Conservation (phyloP, 1,140 invertebrate genomes). For the Thalassaphorura encarpata region DNA sequence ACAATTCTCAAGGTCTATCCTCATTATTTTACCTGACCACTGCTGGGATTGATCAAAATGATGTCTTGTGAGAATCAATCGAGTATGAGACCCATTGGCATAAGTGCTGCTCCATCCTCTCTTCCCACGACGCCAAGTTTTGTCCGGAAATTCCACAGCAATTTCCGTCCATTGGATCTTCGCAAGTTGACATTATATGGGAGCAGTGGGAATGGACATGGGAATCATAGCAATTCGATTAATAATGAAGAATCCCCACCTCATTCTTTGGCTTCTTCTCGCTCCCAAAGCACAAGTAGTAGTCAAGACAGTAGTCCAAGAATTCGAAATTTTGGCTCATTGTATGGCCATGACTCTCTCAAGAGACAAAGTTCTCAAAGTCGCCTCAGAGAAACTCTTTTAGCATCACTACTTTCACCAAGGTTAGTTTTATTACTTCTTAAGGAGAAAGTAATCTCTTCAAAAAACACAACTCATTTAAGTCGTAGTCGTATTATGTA, state of each 20-base stretch:
- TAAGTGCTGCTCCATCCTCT: conserved; percentile 2
- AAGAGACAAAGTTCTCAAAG: conserved; percentile 31
- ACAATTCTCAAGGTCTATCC: too few relatives aligned
- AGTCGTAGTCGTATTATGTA: too few relatives aligned
- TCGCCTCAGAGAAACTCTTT: conserved; percentile 25
- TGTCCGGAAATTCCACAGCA: conserved; percentile 30
- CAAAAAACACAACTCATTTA: too few relatives aligned
- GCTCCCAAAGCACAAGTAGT: conserved; percentile 17
- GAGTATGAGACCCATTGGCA: conserved; percentile 7
- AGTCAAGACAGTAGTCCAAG: conserved; percentile 26
- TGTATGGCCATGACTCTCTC: conserved; percentile 28
- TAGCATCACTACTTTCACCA: conserved; percentile 29
- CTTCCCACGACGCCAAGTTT: conserved; percentile 30
- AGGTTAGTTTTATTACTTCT: too few relatives aligned
- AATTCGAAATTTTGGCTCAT: conserved; percentile 16
- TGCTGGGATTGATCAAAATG: too few relatives aligned
- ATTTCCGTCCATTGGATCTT: conserved; percentile 31
- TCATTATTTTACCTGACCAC: too few relatives aligned
- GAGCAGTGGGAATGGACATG: not conserved
- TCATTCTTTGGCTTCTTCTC: conserved; percentile 10
- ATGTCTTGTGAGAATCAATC: conserved; percentile 29
- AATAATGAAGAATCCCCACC: conserved; percentile 8
- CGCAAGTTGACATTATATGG: conserved; percentile 30
- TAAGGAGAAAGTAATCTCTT: too few relatives aligned
- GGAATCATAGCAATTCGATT: conserved; percentile 5